phyloP scores from a whole-genome alignment of 2,888 invertebrate species.

The Sipha maydis region DNA sequence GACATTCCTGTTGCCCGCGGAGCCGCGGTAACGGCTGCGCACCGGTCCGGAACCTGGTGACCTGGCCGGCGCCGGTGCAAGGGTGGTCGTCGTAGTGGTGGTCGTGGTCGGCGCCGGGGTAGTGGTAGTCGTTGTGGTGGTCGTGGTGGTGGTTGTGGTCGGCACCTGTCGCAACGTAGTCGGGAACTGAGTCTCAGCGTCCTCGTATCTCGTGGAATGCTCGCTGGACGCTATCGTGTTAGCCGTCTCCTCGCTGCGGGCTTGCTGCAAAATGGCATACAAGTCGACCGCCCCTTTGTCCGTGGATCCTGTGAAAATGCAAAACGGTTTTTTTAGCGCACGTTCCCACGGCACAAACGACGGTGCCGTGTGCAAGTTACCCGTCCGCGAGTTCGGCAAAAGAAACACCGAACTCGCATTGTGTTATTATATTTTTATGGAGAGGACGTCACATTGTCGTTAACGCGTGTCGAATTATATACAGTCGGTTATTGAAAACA shows the following conservation, averaged over 20 bases:
- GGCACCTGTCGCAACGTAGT: conserved; percentile 69
- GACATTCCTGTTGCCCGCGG: conserved; percentile 63
- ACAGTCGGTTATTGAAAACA: no score
- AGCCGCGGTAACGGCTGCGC: conserved; percentile 66
- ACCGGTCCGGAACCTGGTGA: conserved; percentile 22
- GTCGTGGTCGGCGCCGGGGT: conserved; percentile 60
- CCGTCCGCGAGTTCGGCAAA: background rate
- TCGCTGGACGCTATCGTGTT: conserved; percentile 64
- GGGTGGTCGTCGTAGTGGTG: conserved; percentile 54
- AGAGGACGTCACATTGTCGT: conserved; percentile 20
- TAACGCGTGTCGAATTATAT: no score
- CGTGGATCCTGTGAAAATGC: conserved; percentile 68
- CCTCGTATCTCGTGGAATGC: conserved; percentile 69
- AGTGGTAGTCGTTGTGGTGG: conserved; percentile 65
- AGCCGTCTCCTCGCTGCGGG: conserved; percentile 69
- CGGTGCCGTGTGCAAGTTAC: background rate
- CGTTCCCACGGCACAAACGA: background rate
- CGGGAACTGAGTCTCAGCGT: conserved; percentile 70
- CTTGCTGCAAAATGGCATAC: conserved; percentile 80
- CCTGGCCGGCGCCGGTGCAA: conserved; percentile 24
- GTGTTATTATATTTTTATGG: background rate
- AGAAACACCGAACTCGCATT: background rate
- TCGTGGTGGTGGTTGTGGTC: conserved; percentile 68
- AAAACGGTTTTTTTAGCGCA: background rate
- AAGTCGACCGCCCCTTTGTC: conserved; percentile 85